Percentiles rank a stretch among this genome's conserved stretches.
Conservation (phyloP, 2,888 invertebrate genomes). For the Lottia gigantea region DNA sequence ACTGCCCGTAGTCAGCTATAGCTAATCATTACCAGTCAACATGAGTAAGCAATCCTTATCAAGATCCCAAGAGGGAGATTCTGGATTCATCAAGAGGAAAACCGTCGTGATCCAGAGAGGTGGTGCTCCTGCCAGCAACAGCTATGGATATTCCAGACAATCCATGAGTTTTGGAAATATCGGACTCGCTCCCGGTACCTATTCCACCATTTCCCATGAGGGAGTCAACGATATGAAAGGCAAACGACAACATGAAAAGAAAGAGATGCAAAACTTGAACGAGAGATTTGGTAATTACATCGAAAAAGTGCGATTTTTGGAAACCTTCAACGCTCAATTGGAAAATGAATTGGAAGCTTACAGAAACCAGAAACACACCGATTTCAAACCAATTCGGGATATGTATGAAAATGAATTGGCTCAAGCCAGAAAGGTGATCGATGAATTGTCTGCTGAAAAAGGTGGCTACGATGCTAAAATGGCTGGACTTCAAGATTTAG, state of each 20-base stretch:
- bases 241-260: constrained; percentile 69
- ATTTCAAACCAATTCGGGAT: constrained; percentile 62
- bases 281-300: constrained; percentile 71
- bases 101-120: not conserved
- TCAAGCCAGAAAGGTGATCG: constrained; percentile 68
- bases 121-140: not conserved
- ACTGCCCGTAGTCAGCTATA: no score
- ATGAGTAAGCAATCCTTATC: not conserved
- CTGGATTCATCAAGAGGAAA: not conserved
- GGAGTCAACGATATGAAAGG: constrained; percentile 68
- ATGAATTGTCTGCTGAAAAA: constrained; percentile 68
- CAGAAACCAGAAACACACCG: constrained; percentile 52
- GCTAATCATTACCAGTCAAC: not conserved
- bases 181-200: constrained; percentile 35
- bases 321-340: constrained; percentile 64
- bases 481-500: constrained; percentile 67
- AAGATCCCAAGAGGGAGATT: not conserved
- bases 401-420: constrained; percentile 69
- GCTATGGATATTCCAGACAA: not conserved
- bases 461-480: constrained; percentile 69
- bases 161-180: not conserved
- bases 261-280: constrained; percentile 70
- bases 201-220: constrained; percentile 44
- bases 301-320: constrained; percentile 68
- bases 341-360: constrained; percentile 60